Percentiles rank a stretch among this genome's conserved stretches.
phyloP scores from a whole-genome alignment of 2,888 invertebrate species.

The Sussaba pulchella region DNA sequence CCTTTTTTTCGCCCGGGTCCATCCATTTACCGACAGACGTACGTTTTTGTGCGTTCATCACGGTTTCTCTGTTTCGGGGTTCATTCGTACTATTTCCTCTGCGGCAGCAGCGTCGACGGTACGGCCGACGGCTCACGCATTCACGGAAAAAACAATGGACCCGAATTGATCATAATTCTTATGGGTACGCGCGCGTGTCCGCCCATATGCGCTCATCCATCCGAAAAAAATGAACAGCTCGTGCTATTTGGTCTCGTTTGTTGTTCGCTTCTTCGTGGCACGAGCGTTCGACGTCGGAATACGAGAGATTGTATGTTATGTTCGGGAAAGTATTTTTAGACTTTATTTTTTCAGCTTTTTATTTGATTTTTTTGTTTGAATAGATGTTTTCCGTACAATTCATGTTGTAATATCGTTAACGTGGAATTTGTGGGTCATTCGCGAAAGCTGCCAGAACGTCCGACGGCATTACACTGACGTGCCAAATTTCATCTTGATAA shows the following conservation, averaged over 20 bases:
- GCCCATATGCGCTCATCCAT: constrained; percentile 9
- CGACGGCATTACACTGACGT: too few relatives aligned
- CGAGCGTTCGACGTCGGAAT: too few relatives aligned
- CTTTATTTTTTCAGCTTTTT: too few relatives aligned
- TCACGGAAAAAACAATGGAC: constrained; percentile 46
- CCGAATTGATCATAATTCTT: constrained; percentile 25
- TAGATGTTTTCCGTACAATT: too few relatives aligned
- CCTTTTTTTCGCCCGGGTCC: constrained; percentile 78
- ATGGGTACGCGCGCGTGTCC: not conserved
- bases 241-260: not conserved
- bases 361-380: too few relatives aligned
- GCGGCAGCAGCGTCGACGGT: constrained; percentile 2
- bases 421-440: too few relatives aligned
- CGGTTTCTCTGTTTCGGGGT: not conserved
- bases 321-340: too few relatives aligned
- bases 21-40: constrained; percentile 79
- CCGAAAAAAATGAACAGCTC: not conserved
- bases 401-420: too few relatives aligned
- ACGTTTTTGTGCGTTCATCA: constrained; percentile 35
- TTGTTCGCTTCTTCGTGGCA: too few relatives aligned
- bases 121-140: constrained; percentile 14
- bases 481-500: too few relatives aligned
- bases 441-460: too few relatives aligned
- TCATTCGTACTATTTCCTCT: not conserved
- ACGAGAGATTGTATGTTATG: too few relatives aligned